Percentiles rank a stretch among this genome's conserved stretches.
phyloP scores from a whole-genome alignment of 2,113 vertebrate species.

The Lasiurus cinereus region DNA sequence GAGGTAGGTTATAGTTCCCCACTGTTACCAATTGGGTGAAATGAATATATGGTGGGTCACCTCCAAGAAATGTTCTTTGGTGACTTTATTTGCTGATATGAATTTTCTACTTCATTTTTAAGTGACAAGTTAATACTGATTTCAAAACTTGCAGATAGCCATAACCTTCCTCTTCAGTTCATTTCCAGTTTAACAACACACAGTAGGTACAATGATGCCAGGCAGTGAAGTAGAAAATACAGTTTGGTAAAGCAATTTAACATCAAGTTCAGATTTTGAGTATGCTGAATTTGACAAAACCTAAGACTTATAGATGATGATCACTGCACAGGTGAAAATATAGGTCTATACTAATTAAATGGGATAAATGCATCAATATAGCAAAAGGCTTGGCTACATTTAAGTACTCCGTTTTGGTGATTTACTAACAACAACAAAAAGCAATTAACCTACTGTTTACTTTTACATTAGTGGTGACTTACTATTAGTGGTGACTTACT shows the following conservation, averaged over 20 bases:
- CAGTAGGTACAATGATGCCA: background rate
- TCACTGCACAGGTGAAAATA: background rate
- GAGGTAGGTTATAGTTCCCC: too few relatives aligned
- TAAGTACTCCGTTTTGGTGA: background rate
- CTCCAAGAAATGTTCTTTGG: background rate
- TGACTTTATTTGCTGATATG: background rate
- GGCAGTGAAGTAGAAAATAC: background rate
- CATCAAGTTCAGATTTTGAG: background rate
- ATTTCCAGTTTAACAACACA: background rate
- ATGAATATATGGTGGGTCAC: background rate
- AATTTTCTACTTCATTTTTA: constrained; percentile 9
- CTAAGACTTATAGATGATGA: background rate
- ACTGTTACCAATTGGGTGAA: background rate
- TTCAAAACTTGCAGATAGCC: background rate
- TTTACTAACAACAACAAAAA: background rate
- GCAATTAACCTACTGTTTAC: background rate
- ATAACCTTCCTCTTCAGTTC: background rate
- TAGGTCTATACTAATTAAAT: background rate
- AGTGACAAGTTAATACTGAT: background rate
- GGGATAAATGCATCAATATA: background rate
- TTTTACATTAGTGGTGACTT: background rate
- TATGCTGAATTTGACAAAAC: background rate
- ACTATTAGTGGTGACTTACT: background rate
- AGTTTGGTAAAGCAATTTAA: background rate
- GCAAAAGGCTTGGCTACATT: background rate